Conservation (phyloP, 2,888 invertebrate genomes). For the Coelopa pilipes region DNA sequence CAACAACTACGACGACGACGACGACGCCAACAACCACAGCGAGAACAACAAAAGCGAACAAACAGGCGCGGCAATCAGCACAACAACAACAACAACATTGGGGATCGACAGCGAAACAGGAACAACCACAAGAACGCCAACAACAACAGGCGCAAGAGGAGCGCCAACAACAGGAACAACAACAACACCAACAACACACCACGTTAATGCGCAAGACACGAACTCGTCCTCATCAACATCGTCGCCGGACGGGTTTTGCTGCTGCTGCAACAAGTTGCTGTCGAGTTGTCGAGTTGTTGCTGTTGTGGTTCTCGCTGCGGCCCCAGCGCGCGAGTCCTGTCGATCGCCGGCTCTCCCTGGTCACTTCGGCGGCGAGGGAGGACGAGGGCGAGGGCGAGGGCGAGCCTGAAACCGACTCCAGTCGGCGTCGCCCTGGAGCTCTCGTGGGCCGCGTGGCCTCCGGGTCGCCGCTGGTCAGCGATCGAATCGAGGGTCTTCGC, state of each 20-base stretch:
- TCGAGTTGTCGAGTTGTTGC: not conserved
- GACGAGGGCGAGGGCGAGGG: too few relatives aligned
- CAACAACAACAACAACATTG: too few relatives aligned
- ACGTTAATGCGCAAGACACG: constrained; percentile 11
- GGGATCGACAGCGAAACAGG: constrained; percentile 25
- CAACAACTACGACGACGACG: constrained; percentile 16
- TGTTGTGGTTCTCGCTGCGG: not conserved
- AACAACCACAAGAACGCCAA: constrained; percentile 8
- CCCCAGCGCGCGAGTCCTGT: not conserved
- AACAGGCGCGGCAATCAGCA: too few relatives aligned
- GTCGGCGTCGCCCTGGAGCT: too few relatives aligned
- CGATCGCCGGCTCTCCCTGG: too few relatives aligned
- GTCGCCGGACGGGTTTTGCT: constrained; percentile 2
- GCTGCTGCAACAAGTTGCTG: constrained; percentile 2
- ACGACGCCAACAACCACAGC: too few relatives aligned
- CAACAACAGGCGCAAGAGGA: constrained; percentile 1
- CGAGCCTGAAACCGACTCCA: too few relatives aligned
- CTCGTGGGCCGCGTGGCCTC: not conserved
- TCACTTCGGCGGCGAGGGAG: too few relatives aligned
- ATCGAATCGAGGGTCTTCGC: not conserved
- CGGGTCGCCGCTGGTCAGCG: not conserved
- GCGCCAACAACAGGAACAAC: constrained; percentile 12
- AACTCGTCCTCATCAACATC: too few relatives aligned
- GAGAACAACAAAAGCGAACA: too few relatives aligned
- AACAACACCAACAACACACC: constrained; percentile 10